phyloP scores from a whole-genome alignment of 2,888 invertebrate genomes.

The Lottia scabra region DNA sequence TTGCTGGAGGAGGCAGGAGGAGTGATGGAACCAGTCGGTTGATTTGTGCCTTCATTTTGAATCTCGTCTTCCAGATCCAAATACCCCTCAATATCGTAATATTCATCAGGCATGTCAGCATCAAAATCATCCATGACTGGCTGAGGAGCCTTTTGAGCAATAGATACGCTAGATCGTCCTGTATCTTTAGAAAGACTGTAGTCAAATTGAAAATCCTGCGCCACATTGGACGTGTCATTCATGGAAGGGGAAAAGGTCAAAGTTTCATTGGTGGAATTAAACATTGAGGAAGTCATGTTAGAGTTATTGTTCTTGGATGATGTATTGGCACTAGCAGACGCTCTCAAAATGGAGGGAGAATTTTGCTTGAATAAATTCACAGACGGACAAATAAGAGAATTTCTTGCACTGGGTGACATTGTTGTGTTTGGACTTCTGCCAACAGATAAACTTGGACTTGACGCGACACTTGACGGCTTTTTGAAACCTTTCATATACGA shows the following conservation, averaged over 20 bases:
- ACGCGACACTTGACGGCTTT: conserved; percentile 25
- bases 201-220: not conserved
- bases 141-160: not conserved
- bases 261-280: not conserved
- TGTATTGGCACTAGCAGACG: not conserved
- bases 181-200: not conserved
- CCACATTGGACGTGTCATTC: not conserved
- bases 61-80: conserved; percentile 7
- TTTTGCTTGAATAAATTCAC: not conserved
- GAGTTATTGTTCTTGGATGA: not conserved
- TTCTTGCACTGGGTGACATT: not conserved
- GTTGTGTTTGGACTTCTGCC: conserved; percentile 9
- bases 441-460: not conserved
- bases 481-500: conserved; percentile 44
- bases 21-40: not conserved
- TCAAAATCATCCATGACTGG: conserved; percentile 20
- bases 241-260: not conserved
- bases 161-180: not conserved
- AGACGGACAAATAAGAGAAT: not conserved
- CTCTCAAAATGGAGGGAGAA: not conserved
- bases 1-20: not conserved
- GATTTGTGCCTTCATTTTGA: not conserved
- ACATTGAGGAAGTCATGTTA: not conserved
- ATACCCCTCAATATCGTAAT: conserved; percentile 30
- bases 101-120: conserved; percentile 29